These are phyloP conservation scores for Streptopelia turtur DNA, from an alignment of 2,797 vertebrate genomes.

Conservation along the genomic window DNA sequence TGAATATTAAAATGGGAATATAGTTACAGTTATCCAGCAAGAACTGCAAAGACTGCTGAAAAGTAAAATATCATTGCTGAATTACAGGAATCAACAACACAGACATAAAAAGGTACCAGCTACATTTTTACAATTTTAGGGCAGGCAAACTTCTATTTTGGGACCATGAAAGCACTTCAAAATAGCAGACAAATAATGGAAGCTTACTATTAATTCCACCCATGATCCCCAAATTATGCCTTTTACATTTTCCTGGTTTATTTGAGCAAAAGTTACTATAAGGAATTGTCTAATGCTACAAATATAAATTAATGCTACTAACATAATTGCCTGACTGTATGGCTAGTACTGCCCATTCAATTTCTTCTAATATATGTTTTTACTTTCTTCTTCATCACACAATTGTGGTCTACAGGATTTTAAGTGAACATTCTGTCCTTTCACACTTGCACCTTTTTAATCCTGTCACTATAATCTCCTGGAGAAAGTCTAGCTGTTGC, in stretches of 20 bases:
- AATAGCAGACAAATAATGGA: constrained; percentile 12
- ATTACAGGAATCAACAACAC: constrained; percentile 42
- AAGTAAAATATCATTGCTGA: constrained; percentile 55
- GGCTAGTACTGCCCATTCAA: not conserved
- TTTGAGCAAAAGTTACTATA: not conserved
- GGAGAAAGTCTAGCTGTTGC: not conserved
- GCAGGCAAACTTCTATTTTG: constrained; percentile 55
- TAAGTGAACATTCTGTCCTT: not conserved
- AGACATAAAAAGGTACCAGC: constrained; percentile 23
- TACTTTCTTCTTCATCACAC: not conserved
- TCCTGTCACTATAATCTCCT: not conserved
- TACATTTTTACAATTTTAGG: constrained; percentile 56
- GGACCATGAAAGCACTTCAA: constrained; percentile 39
- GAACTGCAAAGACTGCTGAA: constrained; percentile 71
- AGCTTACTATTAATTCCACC: not conserved
- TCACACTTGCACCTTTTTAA: not conserved
- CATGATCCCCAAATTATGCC: not conserved
- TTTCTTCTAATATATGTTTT: not conserved
- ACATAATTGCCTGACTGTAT: not conserved
- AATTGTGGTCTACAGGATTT: not conserved
- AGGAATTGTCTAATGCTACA: not conserved
- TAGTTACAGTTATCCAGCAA: constrained; percentile 69
- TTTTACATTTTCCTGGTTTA: not conserved
- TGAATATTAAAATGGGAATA: constrained; percentile 79
- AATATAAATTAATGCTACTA: not conserved